Conservation (phyloP, 2,797 vertebrate genomes). For the Heteromormyrus szaboi region DNA sequence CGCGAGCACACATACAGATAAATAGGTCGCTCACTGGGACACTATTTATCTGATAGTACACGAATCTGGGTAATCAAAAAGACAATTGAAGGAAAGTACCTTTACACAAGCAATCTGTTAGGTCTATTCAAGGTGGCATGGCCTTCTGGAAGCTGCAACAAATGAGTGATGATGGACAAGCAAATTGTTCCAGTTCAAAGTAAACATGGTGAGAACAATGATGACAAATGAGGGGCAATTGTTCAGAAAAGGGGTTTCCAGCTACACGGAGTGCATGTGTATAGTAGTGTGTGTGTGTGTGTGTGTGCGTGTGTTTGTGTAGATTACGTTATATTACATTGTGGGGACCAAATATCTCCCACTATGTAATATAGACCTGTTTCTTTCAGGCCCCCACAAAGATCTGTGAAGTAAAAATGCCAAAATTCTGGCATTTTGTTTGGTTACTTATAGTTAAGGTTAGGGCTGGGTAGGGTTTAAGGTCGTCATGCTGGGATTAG, state of each 20-base stretch:
- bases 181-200: conserved; percentile 19
- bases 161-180: conserved; percentile 19
- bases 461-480: background rate
- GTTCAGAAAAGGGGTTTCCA: conserved; percentile 31
- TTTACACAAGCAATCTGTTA: conserved; percentile 4
- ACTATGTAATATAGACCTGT: background rate
- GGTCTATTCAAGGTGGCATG: conserved; percentile 17
- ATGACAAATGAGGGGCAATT: conserved; percentile 18
- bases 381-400: background rate
- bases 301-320: background rate
- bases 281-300: conserved; percentile 13
- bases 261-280: conserved; percentile 21
- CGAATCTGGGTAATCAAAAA: background rate
- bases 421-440: background rate
- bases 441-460: background rate
- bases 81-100: background rate
- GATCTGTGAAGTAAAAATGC: background rate
- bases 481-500: background rate
- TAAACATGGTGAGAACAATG: conserved; percentile 16
- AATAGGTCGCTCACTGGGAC: background rate
- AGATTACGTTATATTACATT: background rate
- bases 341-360: background rate
- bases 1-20: background rate
- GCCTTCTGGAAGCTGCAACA: background rate
- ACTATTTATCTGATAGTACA: background rate